Evolutionary conservation across 2,797 vertebrate species (phyloP).

Genomic region (Aratinga solstitialis): DNA sequence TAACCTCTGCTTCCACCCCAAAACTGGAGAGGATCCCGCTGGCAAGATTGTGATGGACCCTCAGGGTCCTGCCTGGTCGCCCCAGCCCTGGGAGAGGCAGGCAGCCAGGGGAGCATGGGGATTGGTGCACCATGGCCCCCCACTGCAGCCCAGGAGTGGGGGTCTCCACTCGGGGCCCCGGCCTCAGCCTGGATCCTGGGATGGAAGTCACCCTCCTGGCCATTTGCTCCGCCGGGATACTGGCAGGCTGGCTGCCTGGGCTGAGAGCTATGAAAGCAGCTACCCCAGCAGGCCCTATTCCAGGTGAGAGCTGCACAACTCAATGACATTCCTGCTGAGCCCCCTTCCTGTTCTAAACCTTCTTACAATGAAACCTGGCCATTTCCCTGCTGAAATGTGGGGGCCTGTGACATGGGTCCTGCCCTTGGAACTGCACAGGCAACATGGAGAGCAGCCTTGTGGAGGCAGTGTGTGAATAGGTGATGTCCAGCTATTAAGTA

Average conservation of each 20-base stretch:
- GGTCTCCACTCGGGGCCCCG: background rate
- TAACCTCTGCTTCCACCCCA: background rate
- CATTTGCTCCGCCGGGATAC: background rate
- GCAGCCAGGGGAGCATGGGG: background rate
- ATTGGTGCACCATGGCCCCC: background rate
- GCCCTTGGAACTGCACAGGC: accelerated
- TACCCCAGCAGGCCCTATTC: background rate
- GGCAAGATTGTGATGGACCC: constrained; percentile 62
- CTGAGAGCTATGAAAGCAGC: background rate
- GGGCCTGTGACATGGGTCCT: accelerated
- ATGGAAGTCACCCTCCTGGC: background rate
- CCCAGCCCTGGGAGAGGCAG: background rate
- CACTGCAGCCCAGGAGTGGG: background rate
- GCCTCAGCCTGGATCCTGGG: constrained; percentile 27
- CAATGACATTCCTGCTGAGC: accelerated
- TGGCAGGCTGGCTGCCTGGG: background rate
- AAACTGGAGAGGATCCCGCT: background rate
- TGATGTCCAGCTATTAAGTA: background rate
- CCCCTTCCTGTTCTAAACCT: background rate
- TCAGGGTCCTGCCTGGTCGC: background rate
- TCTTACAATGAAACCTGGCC: accelerated
- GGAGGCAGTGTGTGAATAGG: accelerated
- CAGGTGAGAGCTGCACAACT: constrained; percentile 54
- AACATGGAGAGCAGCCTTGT: background rate
- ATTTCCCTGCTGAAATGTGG: accelerated